Conservation (phyloP, 2,113 vertebrate species). For the Aegypius monachus region DNA sequence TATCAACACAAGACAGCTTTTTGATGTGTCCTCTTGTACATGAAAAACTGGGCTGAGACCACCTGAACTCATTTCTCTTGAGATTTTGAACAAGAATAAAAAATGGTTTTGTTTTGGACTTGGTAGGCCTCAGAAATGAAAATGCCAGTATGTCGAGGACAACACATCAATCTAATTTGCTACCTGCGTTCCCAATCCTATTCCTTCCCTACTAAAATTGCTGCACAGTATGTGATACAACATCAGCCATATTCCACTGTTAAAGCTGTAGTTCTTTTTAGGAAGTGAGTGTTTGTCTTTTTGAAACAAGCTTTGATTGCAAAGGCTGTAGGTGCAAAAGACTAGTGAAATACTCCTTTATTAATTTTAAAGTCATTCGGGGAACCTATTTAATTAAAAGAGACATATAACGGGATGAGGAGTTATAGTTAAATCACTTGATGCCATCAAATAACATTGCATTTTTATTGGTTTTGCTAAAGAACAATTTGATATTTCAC, state of each 20-base stretch:
- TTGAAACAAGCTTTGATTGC: not conserved
- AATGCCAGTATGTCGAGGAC: slow-evolving; percentile 73
- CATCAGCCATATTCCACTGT: not conserved
- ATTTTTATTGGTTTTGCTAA: not conserved
- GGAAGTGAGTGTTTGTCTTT: not conserved
- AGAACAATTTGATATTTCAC: not conserved
- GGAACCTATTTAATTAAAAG: not conserved
- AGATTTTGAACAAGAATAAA: slow-evolving; percentile 76
- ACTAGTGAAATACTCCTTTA: not conserved
- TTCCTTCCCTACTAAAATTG: slow-evolving; percentile 34
- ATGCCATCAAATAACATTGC: not conserved
- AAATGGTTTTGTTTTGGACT: slow-evolving; percentile 79
- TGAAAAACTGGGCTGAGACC: slow-evolving; percentile 67
- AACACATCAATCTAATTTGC: slow-evolving; percentile 81
- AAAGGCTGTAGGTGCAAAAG: not conserved
- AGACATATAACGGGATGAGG: not conserved
- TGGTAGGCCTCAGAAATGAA: slow-evolving; percentile 79
- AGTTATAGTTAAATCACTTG: not conserved
- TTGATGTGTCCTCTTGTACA: slow-evolving; percentile 69
- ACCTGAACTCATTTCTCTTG: slow-evolving; percentile 77
- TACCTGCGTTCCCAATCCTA: slow-evolving; percentile 46
- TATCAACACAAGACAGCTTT: slow-evolving; percentile 67
- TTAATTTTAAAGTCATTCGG: not conserved
- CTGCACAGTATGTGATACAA: slow-evolving; percentile 23
- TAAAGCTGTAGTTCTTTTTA: not conserved